These are phyloP conservation scores for Drosophila kikkawai DNA, from an alignment of 1,140 invertebrate genomes.

Conservation along the genomic window DNA sequence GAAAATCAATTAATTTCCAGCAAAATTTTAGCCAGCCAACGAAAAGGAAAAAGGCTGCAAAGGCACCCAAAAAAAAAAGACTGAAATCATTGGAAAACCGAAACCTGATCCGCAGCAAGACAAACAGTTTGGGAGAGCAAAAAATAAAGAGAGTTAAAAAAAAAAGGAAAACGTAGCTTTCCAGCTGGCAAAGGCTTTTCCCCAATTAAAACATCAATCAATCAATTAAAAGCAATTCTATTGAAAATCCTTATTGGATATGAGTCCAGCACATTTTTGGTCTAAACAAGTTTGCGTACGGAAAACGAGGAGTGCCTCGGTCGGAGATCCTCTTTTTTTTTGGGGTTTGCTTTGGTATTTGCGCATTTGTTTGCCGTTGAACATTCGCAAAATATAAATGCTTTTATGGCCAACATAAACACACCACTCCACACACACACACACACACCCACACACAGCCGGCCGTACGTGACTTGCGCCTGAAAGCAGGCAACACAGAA, in stretches of 20 bases:
- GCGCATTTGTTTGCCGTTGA: constrained; percentile 68
- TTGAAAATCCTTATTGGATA: constrained; percentile 72
- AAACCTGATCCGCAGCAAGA: constrained; percentile 54
- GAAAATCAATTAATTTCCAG: constrained; percentile 82
- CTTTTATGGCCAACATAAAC: constrained; percentile 54
- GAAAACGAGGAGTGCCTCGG: constrained; percentile 15
- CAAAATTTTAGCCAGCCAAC: constrained; percentile 65
- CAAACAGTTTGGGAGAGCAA: constrained; percentile 26
- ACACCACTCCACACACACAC: constrained; percentile 10
- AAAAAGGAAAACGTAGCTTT: constrained; percentile 37
- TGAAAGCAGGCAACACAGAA: constrained; percentile 66
- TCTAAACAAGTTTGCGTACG: constrained; percentile 69
- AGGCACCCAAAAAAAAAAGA: constrained; percentile 27
- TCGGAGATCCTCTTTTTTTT: constrained; percentile 38
- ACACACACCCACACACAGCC: constrained; percentile 6
- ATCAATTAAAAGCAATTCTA: constrained; percentile 83
- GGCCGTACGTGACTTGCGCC: constrained; percentile 68
- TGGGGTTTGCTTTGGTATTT: constrained; percentile 47
- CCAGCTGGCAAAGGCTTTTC: constrained; percentile 67
- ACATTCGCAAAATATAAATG: constrained; percentile 69
- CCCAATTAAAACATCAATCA: constrained; percentile 84
- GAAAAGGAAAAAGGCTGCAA: constrained; percentile 47
- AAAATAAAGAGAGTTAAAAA: constrained; percentile 37
- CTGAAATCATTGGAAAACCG: constrained; percentile 33
- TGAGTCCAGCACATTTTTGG: constrained; percentile 57